Base-by-base conservation (phyloP, 2,797 vertebrate genomes). In the Todus mexicanus region DNA sequence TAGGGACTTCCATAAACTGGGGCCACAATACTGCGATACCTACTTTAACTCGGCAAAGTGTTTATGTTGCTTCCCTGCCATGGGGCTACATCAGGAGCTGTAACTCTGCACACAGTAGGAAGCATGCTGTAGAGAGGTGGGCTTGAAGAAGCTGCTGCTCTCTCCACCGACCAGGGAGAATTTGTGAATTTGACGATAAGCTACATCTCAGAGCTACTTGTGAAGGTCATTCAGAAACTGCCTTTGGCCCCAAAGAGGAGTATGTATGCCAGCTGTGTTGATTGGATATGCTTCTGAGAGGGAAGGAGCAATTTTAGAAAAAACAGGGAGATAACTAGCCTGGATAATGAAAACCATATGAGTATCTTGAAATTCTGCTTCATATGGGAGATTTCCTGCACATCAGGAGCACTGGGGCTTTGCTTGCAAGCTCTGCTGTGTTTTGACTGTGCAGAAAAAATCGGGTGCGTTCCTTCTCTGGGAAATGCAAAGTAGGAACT, bases 181-280 rank as follows among this genome's bases (percentile, higher is more conserved):
- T 56, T 64, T 56, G 65, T 26, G 22, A 61, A 68, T 31, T 54
- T 1, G 4, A 3, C 37, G 68, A 16, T 31, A n/a, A 56, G 14
- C 9, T 3, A 0, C 9, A 43, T 60, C 48, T 69, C 29, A 37
- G 35, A 57, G 31, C 20, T 93, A 15, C 22, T 37, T 84, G n/a
- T 59, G 42, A 71, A 69, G 13, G 15, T 65, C 23, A 65, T 50
- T 84, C 29, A 74, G 50, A 77, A 84, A 25, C 23, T 35, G 26
- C 14, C 45, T 68, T 33, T 2, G 3, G 6, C 15, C 15, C n/a
- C 29, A 7, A 54, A 22, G 23, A 59, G 22, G 9, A 76, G 7
- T 5, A 47, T 66, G 11, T 51, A 15, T 53, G 45, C 22, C 15
- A 93, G 22, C 25, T 0, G 0, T 5, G 4, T 40, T 48, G n/a